Base-by-base conservation (phyloP, 2,888 invertebrate genomes). In the Pristionchus arcanus region DNA sequence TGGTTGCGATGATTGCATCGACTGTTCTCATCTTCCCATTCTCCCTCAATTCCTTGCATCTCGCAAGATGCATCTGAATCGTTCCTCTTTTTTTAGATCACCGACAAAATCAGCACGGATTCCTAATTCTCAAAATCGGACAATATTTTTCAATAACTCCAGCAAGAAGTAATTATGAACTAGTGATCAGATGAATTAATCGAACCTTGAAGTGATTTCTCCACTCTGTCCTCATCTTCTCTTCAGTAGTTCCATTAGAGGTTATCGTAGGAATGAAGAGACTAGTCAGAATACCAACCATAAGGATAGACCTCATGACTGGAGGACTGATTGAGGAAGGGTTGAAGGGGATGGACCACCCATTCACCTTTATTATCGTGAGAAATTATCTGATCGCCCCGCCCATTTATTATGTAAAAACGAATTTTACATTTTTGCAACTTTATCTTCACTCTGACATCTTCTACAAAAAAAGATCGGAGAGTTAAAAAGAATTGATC, bases 381-480 rank as follows among this genome's bases (percentile, higher is more conserved):
- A 28, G 66, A 66, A 66, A n/a, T 15, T 28, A 66, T 66, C 66
- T 66, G 66, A 25, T 66, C 25, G 13, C 66, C 66, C 66, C 66
- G 28, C 66, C 66, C 66, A 66, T 66, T 49, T 21, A 59, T 59
- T 59, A 59, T 66, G 66, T 28, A 28, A 66, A n/a, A 28, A 28
- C 16, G 28, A 71, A 71, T 71, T 16, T 34, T 71, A 13, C 28
- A 42, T n/a, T 77, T 77, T 0, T 31, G 34, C 37, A 68, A 68
- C n/a, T 49, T 42, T 77, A 77, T 77, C 77, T 77, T 77, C 31
- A 71, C 31, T 71, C 71, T 71, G n/a, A 34, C 77, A 34, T 77
- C 37, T 37, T 77, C 37, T 37, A 77, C 77, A 42, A 77, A 19
- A 34, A 74, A 25, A 42, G 34, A 77, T 2, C 25, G 77, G 49